Evolutionary conservation across 2,113 vertebrate genomes (phyloP), one percentile per base, ranked within the genome.

Genomic region (Labrus mixtus): DNA sequence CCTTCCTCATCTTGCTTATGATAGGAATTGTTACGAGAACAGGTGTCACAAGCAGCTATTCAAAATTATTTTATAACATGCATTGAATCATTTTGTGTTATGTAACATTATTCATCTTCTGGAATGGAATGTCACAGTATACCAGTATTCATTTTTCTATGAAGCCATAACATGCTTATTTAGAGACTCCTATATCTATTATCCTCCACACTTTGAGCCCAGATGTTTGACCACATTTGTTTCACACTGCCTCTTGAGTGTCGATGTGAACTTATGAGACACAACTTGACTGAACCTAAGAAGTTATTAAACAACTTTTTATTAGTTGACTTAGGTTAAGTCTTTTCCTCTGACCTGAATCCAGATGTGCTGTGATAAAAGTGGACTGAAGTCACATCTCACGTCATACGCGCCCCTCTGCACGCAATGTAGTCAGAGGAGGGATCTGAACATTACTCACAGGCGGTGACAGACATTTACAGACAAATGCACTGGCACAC

Each of bases 401-500:
- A 45, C 25, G 55, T 69, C 73, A 81, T 1, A 55, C 45, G 60
- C 6, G 13, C 57, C 72, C 9, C 22, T 48, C 69, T 23, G 25
- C 41, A 75, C 25, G 63, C 67, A 6, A 9, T n/a, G 72, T n/a
- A 72, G 62, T 59, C 54, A 33, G 29, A 36, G 36, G 58, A 54
- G 70, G 17, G 67, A 69, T 69, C 37, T 75, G 73, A 73, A 84
- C 72, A 69, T 71, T 45, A 41, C 83, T 78, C 56, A 65, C 57
- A 67, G 69, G 51, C 56, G 67, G 68, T 80, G 85, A 86, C 64
- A 57, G 82, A 89, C 67, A 82, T 15, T 68, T 63, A 85, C 57
- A 45, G 73, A 82, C 83, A 83, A 41, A 70, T 81, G 80, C 76
- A 50, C 61, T 85, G 81, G 84, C 76, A 79, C 57, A 48, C 69